Evolutionary conservation across 2,797 vertebrate species (phyloP).

Genomic region (Denticeps clupeoides): DNA sequence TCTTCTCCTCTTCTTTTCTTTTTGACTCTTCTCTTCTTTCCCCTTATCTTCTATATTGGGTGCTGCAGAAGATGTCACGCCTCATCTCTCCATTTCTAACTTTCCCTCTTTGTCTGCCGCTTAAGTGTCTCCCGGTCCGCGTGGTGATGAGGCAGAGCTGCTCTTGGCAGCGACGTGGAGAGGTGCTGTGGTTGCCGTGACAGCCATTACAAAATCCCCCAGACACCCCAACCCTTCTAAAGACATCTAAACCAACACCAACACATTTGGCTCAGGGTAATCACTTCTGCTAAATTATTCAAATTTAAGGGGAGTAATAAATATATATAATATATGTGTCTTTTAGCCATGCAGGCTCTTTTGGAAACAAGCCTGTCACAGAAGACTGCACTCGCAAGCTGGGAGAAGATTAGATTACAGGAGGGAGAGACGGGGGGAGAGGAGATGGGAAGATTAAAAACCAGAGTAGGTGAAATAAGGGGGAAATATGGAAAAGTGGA

Average conservation of each 20-base stretch:
- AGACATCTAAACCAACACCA: not conserved
- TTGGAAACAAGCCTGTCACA: constrained; percentile 58
- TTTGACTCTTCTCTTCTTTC: too few relatives aligned
- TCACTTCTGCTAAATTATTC: constrained; percentile 65
- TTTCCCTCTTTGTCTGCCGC: not conserved
- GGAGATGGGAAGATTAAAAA: constrained; percentile 14
- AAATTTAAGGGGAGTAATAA: constrained; percentile 57
- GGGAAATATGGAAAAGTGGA: not conserved
- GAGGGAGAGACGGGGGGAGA: constrained; percentile 2
- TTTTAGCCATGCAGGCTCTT: constrained; percentile 47
- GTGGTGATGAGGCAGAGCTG: not conserved
- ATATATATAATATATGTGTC: constrained; percentile 46
- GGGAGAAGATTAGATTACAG: constrained; percentile 66
- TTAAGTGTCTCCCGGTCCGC: not conserved
- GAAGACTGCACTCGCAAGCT: constrained; percentile 65
- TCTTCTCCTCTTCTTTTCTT: too few relatives aligned
- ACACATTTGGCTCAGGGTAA: constrained; percentile 29
- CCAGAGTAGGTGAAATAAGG: not conserved
- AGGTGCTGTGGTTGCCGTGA: not conserved
- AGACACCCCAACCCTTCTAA: not conserved
- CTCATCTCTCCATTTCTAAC: too few relatives aligned
- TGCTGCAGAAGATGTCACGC: too few relatives aligned
- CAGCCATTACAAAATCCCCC: constrained; percentile 6
- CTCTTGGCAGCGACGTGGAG: not conserved
- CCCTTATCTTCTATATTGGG: too few relatives aligned